Conservation (phyloP, 2,113 vertebrate genomes). For the Procavia capensis region DNA sequence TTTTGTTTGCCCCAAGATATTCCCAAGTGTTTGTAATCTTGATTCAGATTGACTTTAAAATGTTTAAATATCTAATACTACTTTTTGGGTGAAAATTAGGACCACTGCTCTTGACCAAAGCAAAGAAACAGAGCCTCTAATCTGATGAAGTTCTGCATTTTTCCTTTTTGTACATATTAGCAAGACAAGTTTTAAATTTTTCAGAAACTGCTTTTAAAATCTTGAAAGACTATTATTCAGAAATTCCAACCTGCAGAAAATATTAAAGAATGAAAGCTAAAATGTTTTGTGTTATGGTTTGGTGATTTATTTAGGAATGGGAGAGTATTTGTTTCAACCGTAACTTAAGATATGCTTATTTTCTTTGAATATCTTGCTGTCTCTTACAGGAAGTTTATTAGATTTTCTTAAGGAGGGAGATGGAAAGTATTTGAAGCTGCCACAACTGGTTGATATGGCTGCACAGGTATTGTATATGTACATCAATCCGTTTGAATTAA, state of each 20-base stretch:
- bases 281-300: neutral
- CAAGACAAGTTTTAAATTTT: constrained; percentile 6
- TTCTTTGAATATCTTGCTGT: neutral
- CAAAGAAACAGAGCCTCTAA: neutral
- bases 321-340: neutral
- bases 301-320: neutral
- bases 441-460: constrained; percentile 96
- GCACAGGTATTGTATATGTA: constrained; percentile 91
- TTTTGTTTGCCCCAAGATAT: neutral
- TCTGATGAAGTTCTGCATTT: neutral
- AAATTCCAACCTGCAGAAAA: constrained; percentile 13
- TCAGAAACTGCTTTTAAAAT: neutral
- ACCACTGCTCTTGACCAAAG: neutral
- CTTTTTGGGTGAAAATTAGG: neutral
- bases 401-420: constrained; percentile 98
- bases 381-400: constrained; percentile 93
- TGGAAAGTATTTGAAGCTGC: constrained; percentile 96
- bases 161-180: neutral
- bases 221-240: constrained; percentile 20
- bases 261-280: neutral
- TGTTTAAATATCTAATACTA: neutral
- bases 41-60: constrained; percentile 46
- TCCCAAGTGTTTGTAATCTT: constrained; percentile 16
- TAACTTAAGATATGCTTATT: constrained; percentile 48
- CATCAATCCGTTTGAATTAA: constrained; percentile 29